Conservation (phyloP, 2,888 invertebrate species). For the Aphidius colemani region DNA sequence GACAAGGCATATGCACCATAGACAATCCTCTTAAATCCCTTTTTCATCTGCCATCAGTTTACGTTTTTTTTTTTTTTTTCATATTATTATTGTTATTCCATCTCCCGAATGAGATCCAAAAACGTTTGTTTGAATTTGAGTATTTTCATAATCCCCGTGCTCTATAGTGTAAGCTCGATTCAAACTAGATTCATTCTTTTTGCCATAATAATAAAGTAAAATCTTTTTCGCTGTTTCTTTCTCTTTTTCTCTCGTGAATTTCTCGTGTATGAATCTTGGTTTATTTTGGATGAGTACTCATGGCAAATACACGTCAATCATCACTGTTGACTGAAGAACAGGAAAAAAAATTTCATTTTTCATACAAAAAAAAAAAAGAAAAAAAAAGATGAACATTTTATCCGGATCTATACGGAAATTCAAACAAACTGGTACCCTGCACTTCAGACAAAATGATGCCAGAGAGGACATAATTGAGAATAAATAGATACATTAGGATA, state of each 20-base stretch:
- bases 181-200: slow-evolving; percentile 29
- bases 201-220: slow-evolving; percentile 34
- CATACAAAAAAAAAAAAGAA: background rate
- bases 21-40: slow-evolving; percentile 30
- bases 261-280: background rate
- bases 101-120: slow-evolving; percentile 5
- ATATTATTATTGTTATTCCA: no score
- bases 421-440: slow-evolving; percentile 38
- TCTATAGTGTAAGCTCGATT: slow-evolving; percentile 22
- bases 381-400: background rate
- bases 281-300: slow-evolving; percentile 20
- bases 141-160: slow-evolving; percentile 47
- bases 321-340: slow-evolving; percentile 23
- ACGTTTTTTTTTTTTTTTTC: background rate
- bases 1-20: slow-evolving; percentile 30
- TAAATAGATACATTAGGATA: slow-evolving; percentile 44
- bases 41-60: background rate
- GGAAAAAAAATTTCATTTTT: background rate
- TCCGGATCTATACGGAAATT: slow-evolving; percentile 19
- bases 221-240: slow-evolving; percentile 1
- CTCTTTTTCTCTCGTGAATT: background rate
- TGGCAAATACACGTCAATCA: slow-evolving; percentile 42
- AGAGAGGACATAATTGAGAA: slow-evolving; percentile 47
- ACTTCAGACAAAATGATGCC: slow-evolving; percentile 25
- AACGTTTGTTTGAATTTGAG: slow-evolving; percentile 37